Evolutionary conservation across 1,140 invertebrate genomes (phyloP), one percentile per base, ranked within the genome.

Genomic region (Drosophila paulistorum): DNA sequence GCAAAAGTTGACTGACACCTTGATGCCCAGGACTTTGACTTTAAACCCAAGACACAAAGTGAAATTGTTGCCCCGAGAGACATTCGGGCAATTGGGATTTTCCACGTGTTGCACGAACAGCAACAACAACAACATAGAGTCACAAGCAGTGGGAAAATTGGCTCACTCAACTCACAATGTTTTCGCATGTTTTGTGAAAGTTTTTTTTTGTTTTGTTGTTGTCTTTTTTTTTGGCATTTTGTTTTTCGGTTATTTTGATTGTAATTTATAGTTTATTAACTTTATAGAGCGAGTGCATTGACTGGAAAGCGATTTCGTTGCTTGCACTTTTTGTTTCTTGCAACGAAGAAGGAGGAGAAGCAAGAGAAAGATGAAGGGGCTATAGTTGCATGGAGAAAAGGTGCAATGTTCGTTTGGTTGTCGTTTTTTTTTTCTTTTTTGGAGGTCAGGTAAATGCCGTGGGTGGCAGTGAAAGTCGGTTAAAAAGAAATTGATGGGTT

Each of bases 251-350:
- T 74, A 70, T 87, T 70, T 82, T 55, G 77, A 84, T 76, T 69
- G 84, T 84, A 89, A 89, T 89, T 89, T 89, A 89, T 89, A 89
- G 84, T 89, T 89, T 89, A 89, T 89, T 89, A 84, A 89, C 84
- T 78, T 89, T 84, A 71, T 84, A 74, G 74, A 84, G 80, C 71
- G 84, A 77, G 85, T 89, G 84, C 80, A 90, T 72, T 71, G 81
- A 90, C 84, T 89, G 77, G 77, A 89, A 87, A 80, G 77, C 69
- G 57, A 51, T 51, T 23, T 51, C 45, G 61, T 63, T 65, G 20
- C 42, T 45, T 59, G 54, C 58, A 78, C n/a, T 58, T 58, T 58
- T 33, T 33, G 5, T n/a, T 3, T 35, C 14, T 63, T 17, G 51
- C 41, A 30, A 30, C n/a, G 45, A 41, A 26, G 30, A 30, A 13